Evolutionary conservation across 92 coral and sea anemone genomes (phyloP), one percentile per base, ranked within the genome.

Genomic region (Actinostola sp.): DNA sequence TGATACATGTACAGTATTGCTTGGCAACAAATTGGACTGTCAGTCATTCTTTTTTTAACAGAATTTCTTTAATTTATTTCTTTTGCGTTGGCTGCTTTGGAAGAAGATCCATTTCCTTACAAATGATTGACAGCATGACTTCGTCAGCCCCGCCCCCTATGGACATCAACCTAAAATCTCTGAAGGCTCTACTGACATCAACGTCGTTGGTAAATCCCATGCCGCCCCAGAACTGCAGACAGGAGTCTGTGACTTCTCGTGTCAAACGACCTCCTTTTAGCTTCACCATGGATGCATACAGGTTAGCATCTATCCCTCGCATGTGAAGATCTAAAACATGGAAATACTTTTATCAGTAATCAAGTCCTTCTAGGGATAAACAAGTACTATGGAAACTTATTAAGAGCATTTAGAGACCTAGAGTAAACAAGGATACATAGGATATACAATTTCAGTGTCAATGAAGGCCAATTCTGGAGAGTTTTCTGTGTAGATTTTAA

Each of bases 121-220:
- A 94, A 51, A 94, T 94, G 77, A 94, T 88, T 66, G 95, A 86
- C 81, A 94, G 56, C 97, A 94, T 94, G 46, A 94, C 98, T 67
- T 94, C 98, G 71, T 94, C 98, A 17, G 98, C 97, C 70, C 98
- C 98, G 10, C 98, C 98, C 14, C 97, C 98, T 41, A 94, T 94
- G 24, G 98, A 94, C 41, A 93, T 51, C 55, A 93, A 67, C 19
- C 98, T 84, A 33, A 68, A 66, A 67, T 93, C 98, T 63, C 98
- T 83, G 72, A 67, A 93, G 13, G 89, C 81, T 50, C 98, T 90
- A 74, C 98, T 85, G 28, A 93, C 86, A 62, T 88, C 93, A 19
- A 92, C 89, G 10, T 91, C 98, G 24, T 81, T 49, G 21, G 97
- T 93, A 79, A 81, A 93, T 31, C 98, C 98, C 98, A 93, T 93